Base-by-base conservation (phyloP, 2,888 invertebrate genomes). In the Onthophagus sagittarius region DNA sequence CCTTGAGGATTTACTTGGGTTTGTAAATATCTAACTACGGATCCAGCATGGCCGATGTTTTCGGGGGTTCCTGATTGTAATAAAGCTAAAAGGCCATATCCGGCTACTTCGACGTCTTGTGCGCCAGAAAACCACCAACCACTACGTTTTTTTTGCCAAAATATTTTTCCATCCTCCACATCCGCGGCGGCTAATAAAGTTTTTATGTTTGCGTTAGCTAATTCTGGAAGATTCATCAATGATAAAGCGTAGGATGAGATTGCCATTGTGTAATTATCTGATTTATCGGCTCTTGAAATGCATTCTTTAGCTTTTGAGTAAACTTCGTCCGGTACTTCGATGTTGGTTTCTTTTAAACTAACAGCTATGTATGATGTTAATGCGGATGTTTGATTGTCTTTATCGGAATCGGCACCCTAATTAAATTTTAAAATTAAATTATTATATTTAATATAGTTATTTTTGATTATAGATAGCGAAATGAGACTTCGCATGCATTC, bases 21-120 rank as follows among this genome's bases (percentile, higher is more conserved):
- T 5, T 91, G 88, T 69, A 95, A 86, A 94, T 94, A 95, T 72
- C 91, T 88, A 0, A 92, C 87, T 0, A 92, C 90, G 7, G 90
- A 88, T 65, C 90, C 83, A 0, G 89, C 89, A 69, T 87, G 86
- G 0, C 88, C 84, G 75, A 89, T 85, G 80, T 89, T 88, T 14
- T 84, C 83, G 14, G 86, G 83, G 0, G 86, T 87, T 0, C 88
- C 87, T 72, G 89, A 81, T 63, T 86, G 83, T 0, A 88, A 80
- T 77, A 92, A 83, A 0, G 92, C 87, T 1, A 92, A 84, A 11
- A 93, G 84, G 0, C 88, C 91, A 81, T 93, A 93, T 0, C 89
- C 88, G 0, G 92, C 92, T 76, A 91, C 91, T 80, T 93, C 93
- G 72, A 93, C 88, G 23, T 90, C 91, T 0, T 90, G 86, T 0